Conservation (phyloP, 2,888 invertebrate species). For the Cephus spinipes region DNA sequence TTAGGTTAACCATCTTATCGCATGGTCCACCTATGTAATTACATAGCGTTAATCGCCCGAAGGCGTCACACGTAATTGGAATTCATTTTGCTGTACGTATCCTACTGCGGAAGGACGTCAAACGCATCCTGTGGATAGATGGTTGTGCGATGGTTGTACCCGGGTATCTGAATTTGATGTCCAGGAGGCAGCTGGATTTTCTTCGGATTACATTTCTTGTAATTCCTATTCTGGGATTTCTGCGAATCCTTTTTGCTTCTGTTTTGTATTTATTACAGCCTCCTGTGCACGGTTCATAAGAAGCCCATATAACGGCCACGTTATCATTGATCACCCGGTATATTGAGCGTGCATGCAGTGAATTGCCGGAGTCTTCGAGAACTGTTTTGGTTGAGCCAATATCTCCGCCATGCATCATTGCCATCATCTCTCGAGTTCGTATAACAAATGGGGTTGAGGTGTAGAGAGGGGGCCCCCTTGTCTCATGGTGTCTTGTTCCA, state of each 20-base stretch:
- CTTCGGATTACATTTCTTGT: neutral
- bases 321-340: neutral
- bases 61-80: constrained; percentile 44
- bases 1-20: constrained; percentile 38
- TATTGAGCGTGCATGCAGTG: neutral
- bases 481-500: constrained; percentile 53
- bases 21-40: constrained; percentile 36
- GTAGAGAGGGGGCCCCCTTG: constrained; percentile 42
- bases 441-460: constrained; percentile 46
- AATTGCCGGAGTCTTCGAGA: constrained; percentile 19
- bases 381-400: constrained; percentile 38
- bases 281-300: neutral
- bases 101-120: neutral
- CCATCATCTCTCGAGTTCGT: constrained; percentile 43
- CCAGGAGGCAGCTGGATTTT: neutral
- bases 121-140: neutral
- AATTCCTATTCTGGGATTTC: neutral
- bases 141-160: too few species aligned
- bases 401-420: constrained; percentile 52
- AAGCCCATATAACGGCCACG: neutral
- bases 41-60: constrained; percentile 39
- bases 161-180: neutral
- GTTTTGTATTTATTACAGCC: neutral
- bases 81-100: constrained; percentile 14
- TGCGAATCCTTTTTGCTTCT: neutral